phyloP scores from a whole-genome alignment of 2,797 vertebrate genomes.

The Anas bahamensis region DNA sequence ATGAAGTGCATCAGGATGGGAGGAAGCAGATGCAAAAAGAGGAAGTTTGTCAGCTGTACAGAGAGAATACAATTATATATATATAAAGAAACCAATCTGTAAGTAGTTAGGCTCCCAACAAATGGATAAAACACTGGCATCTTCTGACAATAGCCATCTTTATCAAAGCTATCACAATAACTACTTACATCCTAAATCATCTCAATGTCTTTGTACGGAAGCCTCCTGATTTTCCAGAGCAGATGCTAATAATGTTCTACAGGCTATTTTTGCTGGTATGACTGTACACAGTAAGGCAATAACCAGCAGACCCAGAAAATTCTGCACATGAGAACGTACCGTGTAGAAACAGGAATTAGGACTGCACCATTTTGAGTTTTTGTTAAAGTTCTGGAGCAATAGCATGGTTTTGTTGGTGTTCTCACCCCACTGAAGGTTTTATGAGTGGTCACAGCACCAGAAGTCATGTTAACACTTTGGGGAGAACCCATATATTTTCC shows the following conservation, averaged over 20 bases:
- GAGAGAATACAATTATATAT: background rate
- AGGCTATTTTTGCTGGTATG: background rate
- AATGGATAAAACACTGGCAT: background rate
- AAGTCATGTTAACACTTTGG: background rate
- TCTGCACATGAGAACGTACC: background rate
- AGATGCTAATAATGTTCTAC: background rate
- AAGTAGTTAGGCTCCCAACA: background rate
- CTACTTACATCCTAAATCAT: background rate
- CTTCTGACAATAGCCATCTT: background rate
- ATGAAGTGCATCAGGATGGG: background rate
- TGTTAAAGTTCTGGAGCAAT: background rate
- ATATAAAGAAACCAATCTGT: background rate
- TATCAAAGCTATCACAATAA: background rate
- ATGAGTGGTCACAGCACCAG: background rate
- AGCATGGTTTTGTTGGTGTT: background rate
- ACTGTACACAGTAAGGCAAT: background rate
- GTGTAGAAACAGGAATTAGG: background rate
- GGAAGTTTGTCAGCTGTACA: background rate
- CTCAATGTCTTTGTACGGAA: background rate
- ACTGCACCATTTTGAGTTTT: background rate
- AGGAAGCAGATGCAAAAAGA: background rate
- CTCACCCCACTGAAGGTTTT: background rate
- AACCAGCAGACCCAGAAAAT: background rate
- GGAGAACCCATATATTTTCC: background rate
- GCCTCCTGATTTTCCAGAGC: background rate